A percentile compares a stretch with the other conserved stretches of the same genome.
These are phyloP conservation scores for Apodemia zela DNA, from an alignment of 2,888 invertebrate genomes.

Conservation along the genomic window DNA sequence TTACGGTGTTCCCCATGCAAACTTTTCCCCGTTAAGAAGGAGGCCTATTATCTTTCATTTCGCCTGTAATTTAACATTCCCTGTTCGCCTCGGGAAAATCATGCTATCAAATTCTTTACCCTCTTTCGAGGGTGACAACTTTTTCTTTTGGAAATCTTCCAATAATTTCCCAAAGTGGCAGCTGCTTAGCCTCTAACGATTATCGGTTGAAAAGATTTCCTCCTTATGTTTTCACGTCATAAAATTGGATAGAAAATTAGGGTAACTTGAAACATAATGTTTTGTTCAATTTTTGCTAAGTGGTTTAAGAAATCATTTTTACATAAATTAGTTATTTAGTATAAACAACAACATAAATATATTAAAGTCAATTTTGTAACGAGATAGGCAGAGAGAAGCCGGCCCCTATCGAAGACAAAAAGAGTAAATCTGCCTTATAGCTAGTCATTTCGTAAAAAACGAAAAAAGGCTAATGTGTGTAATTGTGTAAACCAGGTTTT, in stretches of 20 bases:
- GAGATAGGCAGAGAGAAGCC: too few relatives aligned
- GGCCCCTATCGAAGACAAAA: too few relatives aligned
- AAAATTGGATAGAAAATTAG: conserved; percentile 33
- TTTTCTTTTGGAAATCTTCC: conserved; percentile 69
- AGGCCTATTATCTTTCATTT: conserved; percentile 78
- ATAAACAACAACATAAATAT: too few relatives aligned
- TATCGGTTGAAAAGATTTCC: conserved; percentile 67
- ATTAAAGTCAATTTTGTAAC: too few relatives aligned
- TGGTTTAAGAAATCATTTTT: neutral
- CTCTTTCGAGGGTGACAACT: conserved; percentile 65
- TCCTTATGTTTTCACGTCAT: conserved; percentile 39
- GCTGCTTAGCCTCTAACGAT: conserved; percentile 74
- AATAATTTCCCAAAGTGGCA: conserved; percentile 79
- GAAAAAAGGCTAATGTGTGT: too few relatives aligned
- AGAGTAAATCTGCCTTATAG: too few relatives aligned
- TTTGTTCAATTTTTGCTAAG: conserved; percentile 8
- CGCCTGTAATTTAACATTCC: conserved; percentile 77
- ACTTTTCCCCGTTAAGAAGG: conserved; percentile 63
- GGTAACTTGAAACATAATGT: conserved; percentile 2
- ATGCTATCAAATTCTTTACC: conserved; percentile 75
- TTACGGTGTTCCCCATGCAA: conserved; percentile 50
- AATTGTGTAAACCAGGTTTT: too few relatives aligned
- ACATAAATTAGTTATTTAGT: too few relatives aligned
- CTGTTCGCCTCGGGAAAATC: conserved; percentile 66
- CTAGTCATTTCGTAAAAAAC: too few relatives aligned